Base-by-base conservation (phyloP, 1,140 invertebrate genomes). In the Araneus ventricosus region DNA sequence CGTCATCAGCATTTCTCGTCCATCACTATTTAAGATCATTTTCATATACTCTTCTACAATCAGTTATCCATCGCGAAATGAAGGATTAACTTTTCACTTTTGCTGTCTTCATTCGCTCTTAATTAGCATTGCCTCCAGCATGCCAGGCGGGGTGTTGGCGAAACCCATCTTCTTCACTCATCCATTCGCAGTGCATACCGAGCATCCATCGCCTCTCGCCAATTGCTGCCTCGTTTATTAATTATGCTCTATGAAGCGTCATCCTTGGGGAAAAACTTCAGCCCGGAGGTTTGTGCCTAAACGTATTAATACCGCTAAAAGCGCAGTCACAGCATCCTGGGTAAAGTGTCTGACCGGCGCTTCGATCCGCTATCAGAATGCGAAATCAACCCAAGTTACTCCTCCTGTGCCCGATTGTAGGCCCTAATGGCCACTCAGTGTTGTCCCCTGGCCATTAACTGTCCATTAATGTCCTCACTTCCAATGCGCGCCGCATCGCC, bases 361-460 rank as follows among this genome's bases (percentile, higher is more conserved):
- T 87, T 52, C 39, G 57, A 34, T 45, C 61, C 34, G 24, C 34
- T 67, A 88, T 88, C 86, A 41, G 86, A 88, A 88, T 88, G 34
- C 61, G 61, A 67, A 88, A 88, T 88, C 61, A 88, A 39, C 86
- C n/a, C 61, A 27, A 20, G 27, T 86, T 59, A 20, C n/a, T 61
- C 30, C 61, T 37, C 34, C 2, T 61, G 39, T 37, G 22, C 30
- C 85, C 34, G 82, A 34, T 61, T 87, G 27, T 39, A 39, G 52
- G n/a, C 61, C 59, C 52, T 88, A 88, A 88, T 88, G 86, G 86
- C 59, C 86, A 88, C 61, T 88, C 86, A n/a, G 61, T 37, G 34
- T 30, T 88, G 86, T 88, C 61, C 86, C 30, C 34, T n/a, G 24
- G 30, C 86, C 86, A 88, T 88, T 88, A 88, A 70, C 86, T 88